Evolutionary conservation across 2,113 vertebrate genomes (phyloP), one percentile per base, ranked within the genome.

Genomic region (Larimichthys crocea): DNA sequence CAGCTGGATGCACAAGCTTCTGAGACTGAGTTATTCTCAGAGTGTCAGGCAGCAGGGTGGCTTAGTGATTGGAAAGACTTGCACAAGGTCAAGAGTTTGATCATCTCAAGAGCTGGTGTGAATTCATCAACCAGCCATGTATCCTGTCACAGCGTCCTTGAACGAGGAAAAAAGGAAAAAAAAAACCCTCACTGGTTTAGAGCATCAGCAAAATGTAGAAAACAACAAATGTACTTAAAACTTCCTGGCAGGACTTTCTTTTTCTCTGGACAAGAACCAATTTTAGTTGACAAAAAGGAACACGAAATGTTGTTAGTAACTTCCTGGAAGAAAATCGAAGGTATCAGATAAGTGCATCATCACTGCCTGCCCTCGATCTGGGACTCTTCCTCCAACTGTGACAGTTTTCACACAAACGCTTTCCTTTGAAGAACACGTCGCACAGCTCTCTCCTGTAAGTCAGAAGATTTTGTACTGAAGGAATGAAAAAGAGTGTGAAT

Each of bases 61-160:
- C 70, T 48, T 49, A 10, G 71, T 83, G 83, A 91, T 89, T 84
- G 75, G 61, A 84, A 71, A 77, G 48, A 76, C 29, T 6, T 6
- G 71, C 26, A 49, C 90, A 90, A 91, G 87, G 89, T 92, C 80
- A 86, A 91, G 72, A 73, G 86, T 87, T 83, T 88, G 79, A 91
- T 83, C 88, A 79, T 84, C 68, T 70, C 77, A 82, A 78, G 53
- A 71, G 64, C 82, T 65, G 64, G 57, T 86, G 61, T 77, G 85
- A 83, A 83, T 90, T 87, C 64, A 88, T 92, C 85, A 89, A 72
- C 9, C 66, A 73, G 74, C 40, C 42, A 53, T 65, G 68, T 29
- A 66, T 83, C 72, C 68, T 84, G 80, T 64, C 83, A 79, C 46
- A 29, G 61, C 0, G 76, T 79, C 86, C 82, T 89, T 86, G 73